Evolutionary conservation across 2,113 vertebrate genomes (phyloP), one percentile per base, ranked within the genome.

Genomic region (Atherinomorus stipes): DNA sequence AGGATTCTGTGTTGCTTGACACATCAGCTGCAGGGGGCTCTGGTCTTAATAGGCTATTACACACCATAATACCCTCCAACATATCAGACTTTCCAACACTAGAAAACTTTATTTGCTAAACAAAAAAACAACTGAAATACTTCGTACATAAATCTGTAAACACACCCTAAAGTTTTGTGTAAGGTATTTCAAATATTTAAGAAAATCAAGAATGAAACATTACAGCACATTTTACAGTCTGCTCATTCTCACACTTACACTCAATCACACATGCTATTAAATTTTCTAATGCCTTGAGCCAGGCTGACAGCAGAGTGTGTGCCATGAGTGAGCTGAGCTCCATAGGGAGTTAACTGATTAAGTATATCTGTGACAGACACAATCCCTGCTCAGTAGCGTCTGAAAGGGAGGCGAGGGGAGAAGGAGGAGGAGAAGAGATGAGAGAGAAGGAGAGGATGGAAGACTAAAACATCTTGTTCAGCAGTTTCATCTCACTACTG

Each of bases 281-380:
- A 85, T 42, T 88, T 64, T 79, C 71, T 85, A 90, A 92, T 77
- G 86, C 91, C 81, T 67, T 80, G 66, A 88, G 88, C 85, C 38
- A 42, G 26, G 56, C 73, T 86, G 88, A 90, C 87, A 65, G 86
- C 53, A 26, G 80, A 72, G 81, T 71, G 80, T 74, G 22, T 67
- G 82, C 72, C 51, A 40, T 83, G 79, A 86, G 88, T 80, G 82
- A 88, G 82, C 58, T 65, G 67, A 80, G 84, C 89, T 86, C 87
- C 75, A 50, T 38, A 12, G 83, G 85, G 84, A 80, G 82, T 85
- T 87, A 87, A 93, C 83, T 88, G 86, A 89, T 91, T 90, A 87
- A 89, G 80, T 84, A 78, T 89, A 87, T 90, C 90, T 89, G 85
- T 91, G 90, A 91, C 90, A 86, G 87, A 89, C 83, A 84, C 87